Base-by-base conservation (phyloP, 1,140 invertebrate genomes). In the Lepidostoma basale region DNA sequence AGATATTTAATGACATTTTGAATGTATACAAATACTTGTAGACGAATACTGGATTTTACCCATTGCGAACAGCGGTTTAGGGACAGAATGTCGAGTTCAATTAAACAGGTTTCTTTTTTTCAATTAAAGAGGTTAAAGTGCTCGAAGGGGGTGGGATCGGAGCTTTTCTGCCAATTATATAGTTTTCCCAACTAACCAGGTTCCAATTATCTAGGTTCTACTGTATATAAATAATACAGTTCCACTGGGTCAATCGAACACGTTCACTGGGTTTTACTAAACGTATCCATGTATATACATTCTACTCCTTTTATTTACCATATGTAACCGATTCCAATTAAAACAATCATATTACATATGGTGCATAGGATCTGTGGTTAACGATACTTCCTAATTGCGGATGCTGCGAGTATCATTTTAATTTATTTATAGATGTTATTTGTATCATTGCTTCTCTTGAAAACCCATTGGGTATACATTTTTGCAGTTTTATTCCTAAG, bases 261-360 rank as follows among this genome's bases (percentile, higher is more conserved):
- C 33, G 33, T 3, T 36, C 33, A n/a, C n/a, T n/a, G 1, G 14
- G 5, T 6, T 12, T 2, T 36, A 36, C 1, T 36, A 36, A n/a
- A n/a, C n/a, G n/a, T n/a, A n/a, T n/a, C n/a, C n/a, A n/a, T n/a
- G n/a, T n/a, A n/a, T n/a, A n/a, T n/a, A n/a, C n/a, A n/a, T n/a
- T n/a, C n/a, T n/a, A n/a, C n/a, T n/a, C n/a, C n/a, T 36, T 36
- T 36, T 2, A 36, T 9, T 36, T 12, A 22, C 45, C 45, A 49
- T 54, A 26, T 54, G 26, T 14, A 54, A 54, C 49, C 49, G 49
- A 54, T 54, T 54, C 49, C 49, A 54, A 54, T 54, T 54, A 54
- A 54, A 54, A 54, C 16, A 54, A 54, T 54, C 25, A 33, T 54
- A n/a, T n/a, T n/a, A n/a, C n/a, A n/a, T n/a, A n/a, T n/a, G n/a